These are phyloP conservation scores for Papilio glaucus DNA, from an alignment of 1,140 invertebrate species.

Conservation along the genomic window DNA sequence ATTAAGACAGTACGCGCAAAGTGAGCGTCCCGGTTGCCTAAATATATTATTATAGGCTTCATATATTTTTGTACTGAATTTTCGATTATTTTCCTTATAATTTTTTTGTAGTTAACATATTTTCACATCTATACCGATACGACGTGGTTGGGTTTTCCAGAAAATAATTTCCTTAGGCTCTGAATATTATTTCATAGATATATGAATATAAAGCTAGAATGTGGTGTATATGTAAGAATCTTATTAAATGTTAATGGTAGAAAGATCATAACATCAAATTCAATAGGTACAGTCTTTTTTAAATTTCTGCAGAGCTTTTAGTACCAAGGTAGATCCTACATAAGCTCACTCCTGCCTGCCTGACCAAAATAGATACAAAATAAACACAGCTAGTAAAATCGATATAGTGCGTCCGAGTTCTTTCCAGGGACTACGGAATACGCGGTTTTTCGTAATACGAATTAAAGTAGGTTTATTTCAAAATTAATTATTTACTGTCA, in stretches of 20 bases:
- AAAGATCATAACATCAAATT: no score
- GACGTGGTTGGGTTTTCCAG: no score
- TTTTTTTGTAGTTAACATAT: not conserved
- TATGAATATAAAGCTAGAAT: no score
- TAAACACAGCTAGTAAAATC: not conserved
- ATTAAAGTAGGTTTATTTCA: not conserved
- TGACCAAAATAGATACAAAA: not conserved
- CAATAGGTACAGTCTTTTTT: no score
- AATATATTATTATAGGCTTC: constrained; percentile 3
- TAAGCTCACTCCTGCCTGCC: not conserved
- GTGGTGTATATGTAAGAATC: no score
- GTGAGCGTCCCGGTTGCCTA: constrained; percentile 36
- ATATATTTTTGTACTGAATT: not conserved
- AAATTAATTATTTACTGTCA: not conserved
- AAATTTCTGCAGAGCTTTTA: no score
- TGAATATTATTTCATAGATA: no score
- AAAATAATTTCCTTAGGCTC: no score
- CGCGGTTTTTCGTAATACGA: not conserved
- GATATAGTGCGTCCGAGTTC: not conserved
- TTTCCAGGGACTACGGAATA: not conserved
- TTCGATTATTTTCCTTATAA: not conserved
- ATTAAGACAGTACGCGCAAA: constrained; percentile 44
- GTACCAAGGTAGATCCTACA: not conserved
- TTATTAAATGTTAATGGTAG: no score
- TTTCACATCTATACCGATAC: no score